These are phyloP conservation scores for Enhydra lutris DNA, from an alignment of 2,113 vertebrate genomes.

Conservation along the genomic window DNA sequence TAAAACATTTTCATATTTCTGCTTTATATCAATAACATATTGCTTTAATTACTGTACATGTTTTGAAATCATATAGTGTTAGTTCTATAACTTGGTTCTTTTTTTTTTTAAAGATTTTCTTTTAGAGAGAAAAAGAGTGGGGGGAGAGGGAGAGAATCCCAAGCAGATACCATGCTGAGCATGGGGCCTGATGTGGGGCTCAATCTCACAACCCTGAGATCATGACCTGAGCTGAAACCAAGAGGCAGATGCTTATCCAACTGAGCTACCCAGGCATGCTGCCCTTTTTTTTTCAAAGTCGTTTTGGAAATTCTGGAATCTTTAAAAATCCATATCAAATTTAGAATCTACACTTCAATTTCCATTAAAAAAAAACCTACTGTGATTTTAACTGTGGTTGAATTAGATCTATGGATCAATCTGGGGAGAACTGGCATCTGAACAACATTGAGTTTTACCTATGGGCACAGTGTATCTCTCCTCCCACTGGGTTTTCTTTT, in stretches of 20 bases:
- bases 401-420: neutral
- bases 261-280: neutral
- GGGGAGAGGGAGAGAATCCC: neutral
- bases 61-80: slow-evolving; percentile 35
- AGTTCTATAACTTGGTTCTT: neutral
- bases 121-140: neutral
- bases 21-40: slow-evolving; percentile 1
- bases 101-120: neutral
- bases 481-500: neutral
- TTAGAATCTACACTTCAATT: slow-evolving; percentile 38
- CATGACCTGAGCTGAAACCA: neutral
- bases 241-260: neutral
- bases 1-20: neutral
- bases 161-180: neutral
- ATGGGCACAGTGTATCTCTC: neutral
- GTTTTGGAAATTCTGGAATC: slow-evolving; percentile 34
- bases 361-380: neutral
- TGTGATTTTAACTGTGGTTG: neutral
- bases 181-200: neutral
- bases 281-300: neutral
- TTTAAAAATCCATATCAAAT: slow-evolving; percentile 20
- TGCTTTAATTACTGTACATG: slow-evolving; percentile 14
- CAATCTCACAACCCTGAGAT: neutral
- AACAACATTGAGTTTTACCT: neutral
- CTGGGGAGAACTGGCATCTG: neutral